Evolutionary conservation across 2,797 vertebrate species (phyloP), one percentile per base, ranked within the genome.

Genomic region (Falco peregrinus): DNA sequence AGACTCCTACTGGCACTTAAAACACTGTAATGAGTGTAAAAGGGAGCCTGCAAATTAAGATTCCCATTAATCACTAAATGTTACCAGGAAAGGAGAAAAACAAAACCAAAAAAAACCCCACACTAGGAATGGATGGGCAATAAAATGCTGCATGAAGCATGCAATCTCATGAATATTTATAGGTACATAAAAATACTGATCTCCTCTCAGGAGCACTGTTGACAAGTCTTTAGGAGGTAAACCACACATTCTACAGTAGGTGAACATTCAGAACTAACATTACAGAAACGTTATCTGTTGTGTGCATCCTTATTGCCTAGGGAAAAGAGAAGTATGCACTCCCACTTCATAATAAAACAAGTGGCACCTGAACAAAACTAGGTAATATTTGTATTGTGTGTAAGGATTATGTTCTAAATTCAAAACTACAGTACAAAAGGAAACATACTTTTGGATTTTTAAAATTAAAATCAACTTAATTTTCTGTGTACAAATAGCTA

Each of bases 21-120:
- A 96, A 97, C 97, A 98, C 96, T 98, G 98, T 98, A 98, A 98
- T 98, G 98, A 98, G 97, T 83, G 76, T 98, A 98, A 99, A 99
- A 98, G 98, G 98, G 97, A 98, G 97, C 95, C 97, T 98, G 97
- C 98, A 98, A 99, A 99, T 99, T 98, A 99, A 98, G 98, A 98
- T 84, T 98, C 83, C 92, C 97, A 98, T 99, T 99, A 99, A 99
- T 98, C 98, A 98, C 97, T 98, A 98, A 98, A 98, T 93, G 97
- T 97, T 98, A 98, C 86, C 88, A 97, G 92, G 74, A 96, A 96
- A 97, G 73, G 82, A 82, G 67, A 80, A 89, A 33, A 26, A 29
- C 17, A 35, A 39, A 15, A 15, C 8, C 25, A 25, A 31, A 31
- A 29, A 20, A 10, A 37, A 10, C 10, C 37, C 37, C 37, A 37